These are phyloP conservation scores for Addax nasomaculatus DNA, from an alignment of 2,113 vertebrate genomes.

Conservation along the genomic window DNA sequence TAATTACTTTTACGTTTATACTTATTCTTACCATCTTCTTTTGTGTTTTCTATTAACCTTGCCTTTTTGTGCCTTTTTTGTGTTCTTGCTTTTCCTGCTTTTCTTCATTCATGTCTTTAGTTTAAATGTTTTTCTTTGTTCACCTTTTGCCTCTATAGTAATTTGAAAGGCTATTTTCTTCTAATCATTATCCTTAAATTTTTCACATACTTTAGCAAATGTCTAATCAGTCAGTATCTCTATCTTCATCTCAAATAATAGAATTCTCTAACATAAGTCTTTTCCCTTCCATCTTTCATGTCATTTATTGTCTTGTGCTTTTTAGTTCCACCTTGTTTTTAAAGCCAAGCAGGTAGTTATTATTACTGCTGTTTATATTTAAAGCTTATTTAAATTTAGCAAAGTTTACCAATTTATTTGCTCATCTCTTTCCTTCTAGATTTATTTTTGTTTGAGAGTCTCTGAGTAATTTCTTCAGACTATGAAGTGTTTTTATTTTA, in stretches of 20 bases:
- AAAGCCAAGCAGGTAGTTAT: neutral
- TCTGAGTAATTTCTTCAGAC: neutral
- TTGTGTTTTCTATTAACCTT: neutral
- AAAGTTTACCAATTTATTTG: neutral
- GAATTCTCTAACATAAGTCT: neutral
- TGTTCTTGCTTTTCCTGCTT: neutral
- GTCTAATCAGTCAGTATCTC: neutral
- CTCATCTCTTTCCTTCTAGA: neutral
- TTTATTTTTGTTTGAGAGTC: neutral
- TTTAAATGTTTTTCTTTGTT: neutral
- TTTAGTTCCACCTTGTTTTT: neutral
- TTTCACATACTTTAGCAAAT: neutral
- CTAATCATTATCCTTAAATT: neutral
- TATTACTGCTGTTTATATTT: neutral
- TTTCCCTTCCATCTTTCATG: neutral
- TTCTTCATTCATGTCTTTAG: neutral
- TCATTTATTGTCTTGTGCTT: neutral
- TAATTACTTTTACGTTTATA: neutral
- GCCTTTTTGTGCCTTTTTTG: neutral
- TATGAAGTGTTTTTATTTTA: neutral
- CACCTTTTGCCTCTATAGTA: neutral
- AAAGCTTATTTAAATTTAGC: neutral
- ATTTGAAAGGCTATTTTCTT: neutral
- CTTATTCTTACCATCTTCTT: neutral
- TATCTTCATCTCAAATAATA: neutral